phyloP scores from a whole-genome alignment of 1,140 invertebrate genomes.

The Cephus cinctus region DNA sequence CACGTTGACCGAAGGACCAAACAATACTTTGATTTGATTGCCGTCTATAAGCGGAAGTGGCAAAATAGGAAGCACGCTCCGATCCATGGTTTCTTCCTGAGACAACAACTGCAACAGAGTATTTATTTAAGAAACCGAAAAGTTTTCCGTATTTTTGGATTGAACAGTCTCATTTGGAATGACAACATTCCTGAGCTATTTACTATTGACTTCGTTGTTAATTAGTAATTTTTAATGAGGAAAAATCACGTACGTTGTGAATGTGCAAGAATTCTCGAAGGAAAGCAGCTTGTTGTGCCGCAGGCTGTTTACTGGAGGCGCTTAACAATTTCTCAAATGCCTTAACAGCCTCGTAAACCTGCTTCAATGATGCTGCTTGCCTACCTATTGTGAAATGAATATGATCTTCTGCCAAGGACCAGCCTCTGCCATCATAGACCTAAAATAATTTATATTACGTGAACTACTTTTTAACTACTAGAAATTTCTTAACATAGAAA shows the following conservation, averaged over 20 bases:
- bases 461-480: slow-evolving; percentile 60
- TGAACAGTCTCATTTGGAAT: neutral
- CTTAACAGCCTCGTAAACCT: slow-evolving; percentile 70
- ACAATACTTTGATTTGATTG: slow-evolving; percentile 66
- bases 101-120: slow-evolving; percentile 43
- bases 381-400: slow-evolving; percentile 92
- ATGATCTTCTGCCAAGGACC: slow-evolving; percentile 92
- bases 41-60: slow-evolving; percentile 69
- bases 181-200: too few species aligned
- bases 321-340: slow-evolving; percentile 80
- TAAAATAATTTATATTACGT: slow-evolving; percentile 34
- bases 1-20: slow-evolving; percentile 54
- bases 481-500: slow-evolving; percentile 22
- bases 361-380: slow-evolving; percentile 79
- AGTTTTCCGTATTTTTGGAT: slow-evolving; percentile 9
- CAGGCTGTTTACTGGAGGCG: slow-evolving; percentile 71
- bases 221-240: slow-evolving; percentile 19
- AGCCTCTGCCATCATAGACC: slow-evolving; percentile 79
- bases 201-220: too few species aligned
- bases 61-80: slow-evolving; percentile 58
- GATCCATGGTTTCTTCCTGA: slow-evolving; percentile 54
- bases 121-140: neutral
- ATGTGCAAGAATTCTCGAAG: slow-evolving; percentile 86
- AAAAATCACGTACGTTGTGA: slow-evolving; percentile 64
- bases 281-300: slow-evolving; percentile 80